Conservation (phyloP, 2,888 invertebrate genomes). For the Dicycla oo region DNA sequence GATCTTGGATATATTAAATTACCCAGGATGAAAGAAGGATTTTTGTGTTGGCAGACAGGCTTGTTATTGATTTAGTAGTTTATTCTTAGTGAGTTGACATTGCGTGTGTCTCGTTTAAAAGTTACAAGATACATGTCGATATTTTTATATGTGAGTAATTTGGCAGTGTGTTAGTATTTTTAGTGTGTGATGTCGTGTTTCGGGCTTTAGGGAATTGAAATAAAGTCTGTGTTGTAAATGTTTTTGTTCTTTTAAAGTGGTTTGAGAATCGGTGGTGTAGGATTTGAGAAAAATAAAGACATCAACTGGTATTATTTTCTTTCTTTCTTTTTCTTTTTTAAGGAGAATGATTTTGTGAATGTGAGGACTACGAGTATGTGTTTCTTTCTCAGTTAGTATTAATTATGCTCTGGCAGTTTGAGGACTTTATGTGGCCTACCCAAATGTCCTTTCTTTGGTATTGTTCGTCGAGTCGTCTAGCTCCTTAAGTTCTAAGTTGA, state of each 20-base stretch:
- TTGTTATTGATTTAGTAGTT: conserved; percentile 66
- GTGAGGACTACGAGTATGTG: background rate
- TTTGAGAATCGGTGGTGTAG: background rate
- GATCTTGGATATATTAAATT: conserved; percentile 66
- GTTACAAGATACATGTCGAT: conserved; percentile 2
- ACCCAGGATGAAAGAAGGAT: conserved; percentile 57
- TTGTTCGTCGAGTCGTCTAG: background rate
- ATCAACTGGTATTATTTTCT: background rate
- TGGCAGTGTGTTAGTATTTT: background rate
- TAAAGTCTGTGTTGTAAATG: background rate
- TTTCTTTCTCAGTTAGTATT: background rate
- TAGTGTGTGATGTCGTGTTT: background rate
- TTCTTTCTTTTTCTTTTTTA: no score
- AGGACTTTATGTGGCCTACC: background rate
- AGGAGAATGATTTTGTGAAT: no score
- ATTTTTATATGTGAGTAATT: background rate
- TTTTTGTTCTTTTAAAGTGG: conserved; percentile 7
- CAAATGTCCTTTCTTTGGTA: background rate
- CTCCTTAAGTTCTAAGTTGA: background rate
- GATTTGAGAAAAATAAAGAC: background rate
- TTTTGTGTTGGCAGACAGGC: conserved; percentile 58
- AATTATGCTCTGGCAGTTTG: background rate
- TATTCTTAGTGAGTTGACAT: conserved; percentile 43
- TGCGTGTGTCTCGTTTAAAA: conserved; percentile 43
- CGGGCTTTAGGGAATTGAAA: conserved; percentile 1